These are phyloP conservation scores for Chrysolina haemoptera DNA, from an alignment of 2,888 invertebrate genomes.

Conservation along the genomic window DNA sequence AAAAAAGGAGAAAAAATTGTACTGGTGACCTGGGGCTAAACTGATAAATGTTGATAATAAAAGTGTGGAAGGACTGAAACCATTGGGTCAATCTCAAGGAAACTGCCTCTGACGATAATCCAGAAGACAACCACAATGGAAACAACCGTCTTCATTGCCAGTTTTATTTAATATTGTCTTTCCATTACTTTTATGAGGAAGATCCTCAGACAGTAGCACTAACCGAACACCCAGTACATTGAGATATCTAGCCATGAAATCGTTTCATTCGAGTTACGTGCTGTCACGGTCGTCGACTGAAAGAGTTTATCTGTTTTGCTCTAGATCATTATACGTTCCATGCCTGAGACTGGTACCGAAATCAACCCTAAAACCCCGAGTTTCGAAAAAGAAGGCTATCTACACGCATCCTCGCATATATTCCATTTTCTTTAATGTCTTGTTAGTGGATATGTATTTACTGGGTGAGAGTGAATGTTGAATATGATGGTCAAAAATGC, in stretches of 20 bases:
- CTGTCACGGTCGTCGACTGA: slow-evolving; percentile 5
- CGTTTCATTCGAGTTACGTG: background rate
- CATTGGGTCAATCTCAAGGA: too few species aligned
- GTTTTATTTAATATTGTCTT: too few species aligned
- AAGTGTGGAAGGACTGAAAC: too few species aligned
- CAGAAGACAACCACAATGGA: too few species aligned
- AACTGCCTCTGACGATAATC: too few species aligned
- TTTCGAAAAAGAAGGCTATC: background rate
- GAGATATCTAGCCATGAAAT: background rate
- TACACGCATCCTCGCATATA: slow-evolving; percentile 6
- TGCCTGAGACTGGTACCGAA: slow-evolving; percentile 22
- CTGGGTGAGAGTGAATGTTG: background rate
- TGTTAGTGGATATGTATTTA: background rate
- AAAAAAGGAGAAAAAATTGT: too few species aligned
- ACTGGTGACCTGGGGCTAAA: too few species aligned
- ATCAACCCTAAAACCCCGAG: background rate
- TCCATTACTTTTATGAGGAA: too few species aligned
- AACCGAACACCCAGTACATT: background rate
- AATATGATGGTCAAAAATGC: too few species aligned
- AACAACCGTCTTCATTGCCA: too few species aligned
- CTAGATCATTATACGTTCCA: slow-evolving; percentile 14
- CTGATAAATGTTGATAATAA: too few species aligned
- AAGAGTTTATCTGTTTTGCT: slow-evolving; percentile 24
- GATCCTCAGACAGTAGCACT: background rate
- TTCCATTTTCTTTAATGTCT: background rate